Conservation (phyloP, 1,140 invertebrate genomes). For the Brachionus plicatilis region DNA sequence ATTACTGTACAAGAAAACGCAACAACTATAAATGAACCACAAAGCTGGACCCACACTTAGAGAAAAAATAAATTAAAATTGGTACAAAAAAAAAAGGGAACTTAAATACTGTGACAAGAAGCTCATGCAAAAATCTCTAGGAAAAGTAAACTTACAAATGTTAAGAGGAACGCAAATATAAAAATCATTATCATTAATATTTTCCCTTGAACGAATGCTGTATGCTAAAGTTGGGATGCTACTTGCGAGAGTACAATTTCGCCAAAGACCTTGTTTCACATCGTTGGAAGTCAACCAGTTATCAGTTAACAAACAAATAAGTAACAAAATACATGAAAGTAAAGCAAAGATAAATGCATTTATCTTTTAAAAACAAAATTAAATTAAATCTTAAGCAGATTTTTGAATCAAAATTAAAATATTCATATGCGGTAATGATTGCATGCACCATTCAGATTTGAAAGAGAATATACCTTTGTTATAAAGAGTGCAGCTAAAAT, state of each 20-base stretch:
- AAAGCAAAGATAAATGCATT: conserved; percentile 31
- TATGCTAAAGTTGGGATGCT: conserved; percentile 37
- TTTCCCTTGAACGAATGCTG: conserved; percentile 17
- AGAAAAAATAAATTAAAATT: neutral
- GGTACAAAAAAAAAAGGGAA: neutral
- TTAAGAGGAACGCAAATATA: conserved; percentile 40
- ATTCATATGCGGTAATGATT: neutral
- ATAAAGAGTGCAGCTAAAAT: neutral
- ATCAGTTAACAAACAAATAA: conserved; percentile 14
- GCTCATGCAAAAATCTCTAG: neutral
- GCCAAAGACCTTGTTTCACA: conserved; percentile 26
- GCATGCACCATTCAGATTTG: neutral
- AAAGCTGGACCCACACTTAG: conserved; percentile 38
- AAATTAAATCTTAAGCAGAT: neutral
- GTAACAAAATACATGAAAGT: conserved; percentile 21
- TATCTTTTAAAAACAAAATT: conserved; percentile 22
- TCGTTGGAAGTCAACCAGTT: conserved; percentile 32
- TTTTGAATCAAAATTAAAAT: conserved; percentile 27
- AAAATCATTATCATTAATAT: conserved; percentile 29
- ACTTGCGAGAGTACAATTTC: conserved; percentile 38
- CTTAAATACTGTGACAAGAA: neutral
- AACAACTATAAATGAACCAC: conserved; percentile 22
- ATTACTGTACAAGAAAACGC: conserved; percentile 15
- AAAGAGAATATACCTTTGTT: conserved; percentile 17
- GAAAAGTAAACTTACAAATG: conserved; percentile 36